Evolutionary conservation across 2,113 vertebrate species (phyloP), one percentile per base, ranked within the genome.

Genomic region (Pampusana beccarii): DNA sequence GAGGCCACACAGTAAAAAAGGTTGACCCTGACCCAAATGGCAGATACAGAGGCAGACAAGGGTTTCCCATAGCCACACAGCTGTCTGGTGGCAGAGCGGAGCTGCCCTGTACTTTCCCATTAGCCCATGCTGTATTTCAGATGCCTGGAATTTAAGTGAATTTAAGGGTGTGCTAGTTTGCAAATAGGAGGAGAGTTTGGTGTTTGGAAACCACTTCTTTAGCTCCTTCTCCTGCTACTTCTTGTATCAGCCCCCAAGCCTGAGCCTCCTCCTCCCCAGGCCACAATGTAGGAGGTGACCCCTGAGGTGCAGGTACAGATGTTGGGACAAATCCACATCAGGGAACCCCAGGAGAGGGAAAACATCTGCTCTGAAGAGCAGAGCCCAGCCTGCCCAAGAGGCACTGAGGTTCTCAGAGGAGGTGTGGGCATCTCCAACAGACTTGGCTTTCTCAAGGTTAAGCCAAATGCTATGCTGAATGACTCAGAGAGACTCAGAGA

Each of bases 51-150:
- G 24, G 38, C 61, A 42, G 36, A 31, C 7, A 40, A 36, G 58
- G 42, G 26, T 33, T 31, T 51, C 33, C 31, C 4, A 5, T 5
- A 20, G 57, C 34, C 2, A 0, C 40, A 18, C 0, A 0, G 46
- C 44, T 33, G 10, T 11, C 81, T 61, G 46, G 75, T 16, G 19
- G 75, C 53, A 48, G n/a, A 34, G 19, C 33, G 42, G 60, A 53
- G 24, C 69, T 80, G 66, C 44, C 33, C 53, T 21, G 19, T 38
- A 38, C 60, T 46, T 46, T 23, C 38, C 46, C 60, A 13, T 18
- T 20, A 48, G 38, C 33, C 38, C 15, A 3, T 5, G 9, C 11
- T 48, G 17, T 20, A 33, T 38, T 23, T 29, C 38, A 24, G 61
- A 46, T 61, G 25, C 21, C 54, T 92, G 82, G 46, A 56, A 74